A percentile compares a stretch with the other conserved stretches of the same genome.
Conservation (phyloP, 2,113 vertebrate genomes). For the Hydropotes inermis region DNA sequence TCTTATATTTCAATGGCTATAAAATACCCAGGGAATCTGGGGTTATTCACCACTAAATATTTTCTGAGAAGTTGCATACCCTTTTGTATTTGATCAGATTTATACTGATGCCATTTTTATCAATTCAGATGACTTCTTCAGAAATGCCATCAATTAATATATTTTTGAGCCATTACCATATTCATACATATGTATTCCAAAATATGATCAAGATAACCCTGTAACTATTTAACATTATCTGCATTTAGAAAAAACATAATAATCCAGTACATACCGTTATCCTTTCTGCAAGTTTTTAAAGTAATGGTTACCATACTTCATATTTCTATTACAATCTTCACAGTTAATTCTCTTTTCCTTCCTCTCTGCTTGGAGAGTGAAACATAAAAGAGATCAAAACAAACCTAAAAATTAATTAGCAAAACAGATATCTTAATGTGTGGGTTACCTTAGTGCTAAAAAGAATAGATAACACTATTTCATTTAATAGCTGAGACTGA, state of each 20-base stretch:
- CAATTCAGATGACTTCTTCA: slow-evolving; percentile 13
- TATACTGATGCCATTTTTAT: background rate
- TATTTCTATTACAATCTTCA: background rate
- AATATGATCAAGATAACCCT: background rate
- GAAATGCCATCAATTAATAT: background rate
- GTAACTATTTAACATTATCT: background rate
- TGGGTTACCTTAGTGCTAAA: background rate
- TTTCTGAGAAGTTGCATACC: background rate
- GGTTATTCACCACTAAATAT: background rate
- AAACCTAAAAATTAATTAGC: background rate
- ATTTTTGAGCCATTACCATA: background rate
- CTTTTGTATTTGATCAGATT: background rate
- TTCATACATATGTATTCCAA: background rate
- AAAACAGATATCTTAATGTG: background rate
- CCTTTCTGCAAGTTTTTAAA: background rate
- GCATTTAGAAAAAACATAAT: background rate
- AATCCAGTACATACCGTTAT: background rate
- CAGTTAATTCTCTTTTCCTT: background rate
- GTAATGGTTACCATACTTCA: background rate
- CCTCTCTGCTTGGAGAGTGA: background rate
- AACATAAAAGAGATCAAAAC: background rate
- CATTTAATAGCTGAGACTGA: background rate
- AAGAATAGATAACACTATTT: background rate
- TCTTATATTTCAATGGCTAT: background rate
- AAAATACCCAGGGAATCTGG: background rate